Evolutionary conservation across 1,140 invertebrate genomes (phyloP).

Genomic region (Drosophila lini): DNA sequence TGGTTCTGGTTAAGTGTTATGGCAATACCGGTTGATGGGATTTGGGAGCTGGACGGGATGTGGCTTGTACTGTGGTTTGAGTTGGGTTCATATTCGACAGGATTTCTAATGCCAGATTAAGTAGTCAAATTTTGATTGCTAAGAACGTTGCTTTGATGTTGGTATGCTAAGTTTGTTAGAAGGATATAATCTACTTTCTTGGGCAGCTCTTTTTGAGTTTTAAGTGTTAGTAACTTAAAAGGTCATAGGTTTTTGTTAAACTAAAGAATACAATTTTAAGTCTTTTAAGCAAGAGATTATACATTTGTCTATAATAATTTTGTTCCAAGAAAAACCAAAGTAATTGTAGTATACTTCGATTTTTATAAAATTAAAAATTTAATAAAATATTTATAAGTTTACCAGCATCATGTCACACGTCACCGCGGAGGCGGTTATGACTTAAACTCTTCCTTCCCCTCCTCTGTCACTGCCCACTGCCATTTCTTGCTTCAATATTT

Average conservation of each 20-base stretch:
- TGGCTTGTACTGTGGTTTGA: neutral
- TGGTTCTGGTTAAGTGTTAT: slow-evolving; percentile 19
- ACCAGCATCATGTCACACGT: neutral
- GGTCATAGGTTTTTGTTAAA: neutral
- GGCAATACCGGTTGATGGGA: slow-evolving; percentile 37
- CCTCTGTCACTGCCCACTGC: neutral
- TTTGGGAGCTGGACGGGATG: slow-evolving; percentile 23
- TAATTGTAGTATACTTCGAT: neutral
- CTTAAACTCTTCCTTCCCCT: neutral
- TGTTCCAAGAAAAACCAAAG: neutral
- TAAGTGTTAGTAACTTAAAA: neutral
- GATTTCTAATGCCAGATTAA: slow-evolving; percentile 30
- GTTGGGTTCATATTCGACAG: slow-evolving; percentile 16
- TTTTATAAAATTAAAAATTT: slow-evolving; percentile 3
- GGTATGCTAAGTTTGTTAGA: neutral
- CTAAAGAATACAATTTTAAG: too few relatives aligned
- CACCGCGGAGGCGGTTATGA: neutral
- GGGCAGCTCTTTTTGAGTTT: neutral
- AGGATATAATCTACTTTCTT: neutral
- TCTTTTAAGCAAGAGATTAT: neutral
- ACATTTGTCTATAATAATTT: neutral
- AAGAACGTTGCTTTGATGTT: slow-evolving; percentile 17
- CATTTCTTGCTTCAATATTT: slow-evolving; percentile 46
- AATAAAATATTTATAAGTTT: neutral
- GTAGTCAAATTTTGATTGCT: slow-evolving; percentile 27